These are phyloP conservation scores for Hirudinaria manillensis DNA, from an alignment of 2,888 invertebrate genomes.

Conservation along the genomic window DNA sequence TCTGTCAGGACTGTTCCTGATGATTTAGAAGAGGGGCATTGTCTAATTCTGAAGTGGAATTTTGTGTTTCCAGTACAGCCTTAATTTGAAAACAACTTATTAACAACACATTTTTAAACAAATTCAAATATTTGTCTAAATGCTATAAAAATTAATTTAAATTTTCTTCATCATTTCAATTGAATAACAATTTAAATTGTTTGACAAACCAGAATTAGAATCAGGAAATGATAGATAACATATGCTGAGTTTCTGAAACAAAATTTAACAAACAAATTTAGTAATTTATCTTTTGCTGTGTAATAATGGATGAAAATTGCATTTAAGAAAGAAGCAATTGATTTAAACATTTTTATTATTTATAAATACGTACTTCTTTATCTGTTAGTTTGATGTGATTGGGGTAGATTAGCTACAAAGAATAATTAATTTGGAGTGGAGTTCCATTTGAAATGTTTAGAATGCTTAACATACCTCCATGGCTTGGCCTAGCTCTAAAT, in stretches of 20 bases:
- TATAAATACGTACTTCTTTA: slow-evolving; percentile 19
- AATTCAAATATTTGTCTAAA: neutral
- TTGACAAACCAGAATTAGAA: slow-evolving; percentile 71
- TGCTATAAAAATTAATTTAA: no score
- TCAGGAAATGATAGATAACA: slow-evolving; percentile 98
- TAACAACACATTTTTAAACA: neutral
- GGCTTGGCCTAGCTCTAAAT: slow-evolving; percentile 95
- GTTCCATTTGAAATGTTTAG: neutral
- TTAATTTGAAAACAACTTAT: slow-evolving; percentile 56
- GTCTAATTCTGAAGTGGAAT: slow-evolving; percentile 84
- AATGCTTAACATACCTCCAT: slow-evolving; percentile 66
- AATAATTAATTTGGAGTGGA: slow-evolving; percentile 14
- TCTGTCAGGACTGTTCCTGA: slow-evolving; percentile 52
- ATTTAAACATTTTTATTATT: neutral
- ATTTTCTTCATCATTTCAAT: no score
- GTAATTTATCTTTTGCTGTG: no score
- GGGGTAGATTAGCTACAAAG: slow-evolving; percentile 22
- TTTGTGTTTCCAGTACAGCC: slow-evolving; percentile 93
- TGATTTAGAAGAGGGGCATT: slow-evolving; percentile 60
- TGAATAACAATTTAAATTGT: neutral
- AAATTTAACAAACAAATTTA: slow-evolving; percentile 8
- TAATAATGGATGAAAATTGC: neutral
- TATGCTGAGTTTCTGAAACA: slow-evolving; percentile 61
- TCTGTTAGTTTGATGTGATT: slow-evolving; percentile 21
- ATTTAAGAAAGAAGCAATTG: no score